phyloP scores from a whole-genome alignment of 2,888 invertebrate genomes.

The Scaptomyza flava region DNA sequence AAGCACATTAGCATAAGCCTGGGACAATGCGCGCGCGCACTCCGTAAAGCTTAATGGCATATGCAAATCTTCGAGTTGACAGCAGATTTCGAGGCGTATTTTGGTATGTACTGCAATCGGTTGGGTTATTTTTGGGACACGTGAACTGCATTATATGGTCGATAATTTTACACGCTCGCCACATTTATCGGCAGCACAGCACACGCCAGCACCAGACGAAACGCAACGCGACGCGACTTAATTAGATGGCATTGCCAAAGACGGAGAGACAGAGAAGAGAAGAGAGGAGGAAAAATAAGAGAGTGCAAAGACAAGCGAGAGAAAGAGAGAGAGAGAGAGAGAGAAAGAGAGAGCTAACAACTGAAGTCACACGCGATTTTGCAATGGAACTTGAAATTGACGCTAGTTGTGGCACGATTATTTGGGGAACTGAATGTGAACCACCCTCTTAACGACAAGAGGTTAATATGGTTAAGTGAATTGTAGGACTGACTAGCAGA shows the following conservation, averaged over 20 bases:
- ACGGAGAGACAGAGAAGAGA: conserved; percentile 5
- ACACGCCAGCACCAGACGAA: conserved; percentile 56
- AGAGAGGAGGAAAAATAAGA: too few species aligned
- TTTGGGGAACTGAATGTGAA: conserved; percentile 14
- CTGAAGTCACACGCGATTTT: conserved; percentile 47
- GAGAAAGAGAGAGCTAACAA: conserved; percentile 1
- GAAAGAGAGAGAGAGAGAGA: neutral
- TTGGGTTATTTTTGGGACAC: conserved; percentile 52
- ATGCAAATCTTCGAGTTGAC: conserved; percentile 43
- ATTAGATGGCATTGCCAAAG: conserved; percentile 61
- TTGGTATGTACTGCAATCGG: conserved; percentile 24
- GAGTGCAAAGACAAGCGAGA: neutral
- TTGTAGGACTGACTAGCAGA: neutral
- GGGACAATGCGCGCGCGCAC: conserved; percentile 4
- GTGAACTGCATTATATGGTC: conserved; percentile 72
- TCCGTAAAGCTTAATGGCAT: conserved; percentile 14
- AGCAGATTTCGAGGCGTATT: conserved; percentile 26
- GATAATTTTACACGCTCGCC: conserved; percentile 73
- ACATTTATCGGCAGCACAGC: conserved; percentile 68
- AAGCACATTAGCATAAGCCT: conserved; percentile 25
- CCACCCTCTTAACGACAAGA: conserved; percentile 10
- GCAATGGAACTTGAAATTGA: conserved; percentile 53
- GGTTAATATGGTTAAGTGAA: neutral
- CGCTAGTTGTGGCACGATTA: conserved; percentile 42
- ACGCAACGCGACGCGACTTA: conserved; percentile 55